Evolutionary conservation across 2,888 invertebrate species (phyloP).

Genomic region (Chloromyia formosa): DNA sequence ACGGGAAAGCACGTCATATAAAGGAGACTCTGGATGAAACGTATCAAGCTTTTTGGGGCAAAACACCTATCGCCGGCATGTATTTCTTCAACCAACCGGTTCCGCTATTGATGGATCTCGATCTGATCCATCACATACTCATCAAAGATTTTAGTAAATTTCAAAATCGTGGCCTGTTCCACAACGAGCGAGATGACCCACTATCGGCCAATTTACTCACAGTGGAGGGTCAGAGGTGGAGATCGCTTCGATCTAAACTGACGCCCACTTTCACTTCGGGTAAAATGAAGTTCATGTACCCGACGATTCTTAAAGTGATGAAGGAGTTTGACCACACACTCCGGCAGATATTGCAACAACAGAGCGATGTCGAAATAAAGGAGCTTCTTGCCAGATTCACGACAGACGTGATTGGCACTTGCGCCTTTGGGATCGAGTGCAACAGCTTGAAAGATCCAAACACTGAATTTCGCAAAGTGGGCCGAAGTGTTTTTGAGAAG

Average conservation of each 20-base stretch:
- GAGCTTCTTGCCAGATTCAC: constrained; percentile 63
- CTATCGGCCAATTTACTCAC: constrained; percentile 60
- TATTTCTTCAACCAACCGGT: constrained; percentile 55
- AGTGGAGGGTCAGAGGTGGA: constrained; percentile 64
- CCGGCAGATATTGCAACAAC: constrained; percentile 44
- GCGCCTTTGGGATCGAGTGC: constrained; percentile 66
- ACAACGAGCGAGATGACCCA: constrained; percentile 61
- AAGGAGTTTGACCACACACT: constrained; percentile 50
- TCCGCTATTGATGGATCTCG: constrained; percentile 53
- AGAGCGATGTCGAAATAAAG: constrained; percentile 61
- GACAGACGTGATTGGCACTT: constrained; percentile 66
- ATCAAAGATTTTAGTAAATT: constrained; percentile 63
- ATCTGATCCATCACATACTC: constrained; percentile 55
- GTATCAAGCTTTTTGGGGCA: constrained; percentile 55
- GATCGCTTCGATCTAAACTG: constrained; percentile 62
- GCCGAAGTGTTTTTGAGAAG: constrained; percentile 51
- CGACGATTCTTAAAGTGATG: constrained; percentile 52
- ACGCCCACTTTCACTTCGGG: constrained; percentile 51
- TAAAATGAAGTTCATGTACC: constrained; percentile 62
- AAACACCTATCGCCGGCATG: constrained; percentile 56
- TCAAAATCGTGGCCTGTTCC: constrained; percentile 58
- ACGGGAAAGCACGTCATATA: constrained; percentile 45
- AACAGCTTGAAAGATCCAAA: constrained; percentile 63
- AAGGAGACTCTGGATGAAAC: constrained; percentile 53
- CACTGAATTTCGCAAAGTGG: constrained; percentile 59